These are phyloP conservation scores for Hylaeus anthracinus DNA, from an alignment of 1,140 invertebrate genomes.

Conservation along the genomic window DNA sequence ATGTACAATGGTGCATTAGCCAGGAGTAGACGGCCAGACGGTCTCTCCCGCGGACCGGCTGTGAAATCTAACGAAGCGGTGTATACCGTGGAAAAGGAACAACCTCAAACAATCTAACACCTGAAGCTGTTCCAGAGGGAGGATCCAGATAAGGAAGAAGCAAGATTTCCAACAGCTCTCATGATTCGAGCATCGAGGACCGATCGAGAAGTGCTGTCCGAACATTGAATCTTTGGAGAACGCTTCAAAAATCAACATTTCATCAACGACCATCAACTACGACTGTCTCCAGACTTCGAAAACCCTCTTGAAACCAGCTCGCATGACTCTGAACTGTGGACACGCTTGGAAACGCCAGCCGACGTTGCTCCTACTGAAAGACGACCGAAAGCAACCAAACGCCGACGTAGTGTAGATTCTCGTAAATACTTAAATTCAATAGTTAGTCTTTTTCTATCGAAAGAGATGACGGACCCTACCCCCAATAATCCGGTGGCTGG, in stretches of 20 bases:
- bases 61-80: slow-evolving; percentile 18
- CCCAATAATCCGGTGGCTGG: neutral
- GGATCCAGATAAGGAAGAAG: too few relatives aligned
- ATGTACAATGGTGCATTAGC: slow-evolving; percentile 65
- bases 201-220: neutral
- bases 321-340: slow-evolving; percentile 9
- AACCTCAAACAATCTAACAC: neutral
- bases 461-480: slow-evolving; percentile 40
- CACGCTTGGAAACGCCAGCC: neutral
- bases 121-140: neutral
- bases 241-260: neutral
- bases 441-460: neutral
- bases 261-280: neutral
- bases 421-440: neutral
- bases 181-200: neutral
- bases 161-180: neutral
- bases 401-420: neutral
- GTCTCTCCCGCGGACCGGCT: slow-evolving; percentile 49
- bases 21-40: slow-evolving; percentile 58
- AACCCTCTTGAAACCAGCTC: neutral
- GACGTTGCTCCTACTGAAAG: neutral
- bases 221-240: neutral
- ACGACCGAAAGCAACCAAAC: neutral
- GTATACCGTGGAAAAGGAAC: neutral
- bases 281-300: neutral